A percentile compares a stretch with the other conserved stretches of the same genome.
These are phyloP conservation scores for Rhinatrema bivittatum DNA, from an alignment of 2,797 vertebrate genomes.

Conservation along the genomic window DNA sequence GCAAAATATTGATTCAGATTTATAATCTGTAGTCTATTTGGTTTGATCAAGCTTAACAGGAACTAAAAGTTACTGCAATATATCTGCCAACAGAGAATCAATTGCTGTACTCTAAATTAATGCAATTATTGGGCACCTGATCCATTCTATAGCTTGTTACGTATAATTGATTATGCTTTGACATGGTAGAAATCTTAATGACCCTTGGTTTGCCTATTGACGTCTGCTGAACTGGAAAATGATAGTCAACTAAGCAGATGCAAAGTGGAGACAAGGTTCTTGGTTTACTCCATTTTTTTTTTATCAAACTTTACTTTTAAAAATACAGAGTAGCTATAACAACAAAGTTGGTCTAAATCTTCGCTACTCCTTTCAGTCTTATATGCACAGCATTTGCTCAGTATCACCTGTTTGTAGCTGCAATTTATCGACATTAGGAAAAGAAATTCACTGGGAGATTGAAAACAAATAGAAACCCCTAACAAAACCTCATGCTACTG, in stretches of 20 bases:
- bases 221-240: constrained; percentile 10
- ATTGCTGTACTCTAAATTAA: constrained; percentile 33
- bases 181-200: constrained; percentile 7
- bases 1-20: constrained; percentile 52
- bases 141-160: constrained; percentile 28
- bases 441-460: constrained; percentile 6
- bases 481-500: no score
- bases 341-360: background rate
- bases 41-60: constrained; percentile 46
- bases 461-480: no score
- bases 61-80: constrained; percentile 33
- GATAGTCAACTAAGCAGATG: background rate
- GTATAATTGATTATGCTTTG: constrained; percentile 18
- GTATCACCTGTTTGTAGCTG: constrained; percentile 1
- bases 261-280: no score
- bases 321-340: background rate
- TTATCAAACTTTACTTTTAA: background rate
- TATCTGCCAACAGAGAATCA: constrained; percentile 33
- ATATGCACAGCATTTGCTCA: background rate
- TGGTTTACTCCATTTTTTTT: no score
- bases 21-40: constrained; percentile 48
- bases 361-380: background rate
- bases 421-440: constrained; percentile 11
- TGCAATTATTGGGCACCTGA: constrained; percentile 35
- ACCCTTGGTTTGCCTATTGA: constrained; percentile 13